These are phyloP conservation scores for Ophiodon elongatus DNA, from an alignment of 2,113 vertebrate species.

Conservation along the genomic window DNA sequence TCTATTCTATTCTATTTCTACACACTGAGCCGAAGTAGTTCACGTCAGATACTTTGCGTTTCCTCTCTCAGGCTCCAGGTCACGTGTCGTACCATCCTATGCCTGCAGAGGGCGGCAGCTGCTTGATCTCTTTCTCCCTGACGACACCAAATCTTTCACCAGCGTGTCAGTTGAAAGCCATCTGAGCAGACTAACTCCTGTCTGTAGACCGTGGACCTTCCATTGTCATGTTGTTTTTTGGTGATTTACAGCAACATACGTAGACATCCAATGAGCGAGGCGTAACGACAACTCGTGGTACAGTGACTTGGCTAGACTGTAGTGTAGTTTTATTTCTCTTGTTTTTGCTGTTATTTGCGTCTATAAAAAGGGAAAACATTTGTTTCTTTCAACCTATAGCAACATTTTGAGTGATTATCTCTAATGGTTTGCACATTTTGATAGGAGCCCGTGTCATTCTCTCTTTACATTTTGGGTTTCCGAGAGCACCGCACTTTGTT, in stretches of 20 bases:
- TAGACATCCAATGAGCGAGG: neutral
- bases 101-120: neutral
- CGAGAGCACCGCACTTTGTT: neutral
- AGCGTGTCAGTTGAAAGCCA: neutral
- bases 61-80: neutral
- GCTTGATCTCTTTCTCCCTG: neutral
- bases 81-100: neutral
- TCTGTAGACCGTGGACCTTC: neutral
- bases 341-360: neutral
- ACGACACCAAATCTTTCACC: neutral
- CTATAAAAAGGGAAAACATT: neutral
- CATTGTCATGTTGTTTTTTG: neutral
- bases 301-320: neutral
- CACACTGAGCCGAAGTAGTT: neutral
- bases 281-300: neutral
- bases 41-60: neutral
- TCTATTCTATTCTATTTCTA: neutral
- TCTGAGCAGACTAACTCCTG: neutral
- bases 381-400: neutral
- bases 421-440: neutral
- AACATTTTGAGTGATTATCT: neutral
- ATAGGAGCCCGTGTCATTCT: neutral
- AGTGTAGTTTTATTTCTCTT: neutral
- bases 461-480: neutral
- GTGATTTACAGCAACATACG: neutral